Conservation (phyloP, 2,113 vertebrate species). For the Ageneiosus marmoratus region DNA sequence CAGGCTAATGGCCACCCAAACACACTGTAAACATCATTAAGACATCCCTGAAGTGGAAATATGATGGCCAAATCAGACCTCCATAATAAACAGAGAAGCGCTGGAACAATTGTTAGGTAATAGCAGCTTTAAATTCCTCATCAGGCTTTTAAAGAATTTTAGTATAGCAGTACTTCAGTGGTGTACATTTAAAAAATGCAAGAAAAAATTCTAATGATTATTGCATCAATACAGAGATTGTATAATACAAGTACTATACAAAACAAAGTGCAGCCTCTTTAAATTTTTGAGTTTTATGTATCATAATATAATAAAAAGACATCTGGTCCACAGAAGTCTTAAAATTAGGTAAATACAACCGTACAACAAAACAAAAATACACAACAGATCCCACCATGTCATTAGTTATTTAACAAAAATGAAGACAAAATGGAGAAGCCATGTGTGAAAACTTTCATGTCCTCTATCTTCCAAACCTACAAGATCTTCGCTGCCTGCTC, state of each 20-base stretch:
- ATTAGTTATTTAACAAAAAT: no score
- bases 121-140: neutral
- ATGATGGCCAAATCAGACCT: neutral
- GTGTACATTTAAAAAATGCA: neutral
- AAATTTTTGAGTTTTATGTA: no score
- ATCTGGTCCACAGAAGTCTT: no score
- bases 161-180: neutral
- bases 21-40: slow-evolving; percentile 12
- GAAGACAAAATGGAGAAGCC: no score
- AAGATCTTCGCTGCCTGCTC: no score
- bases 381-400: no score
- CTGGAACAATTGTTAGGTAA: neutral
- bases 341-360: no score
- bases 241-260: neutral
- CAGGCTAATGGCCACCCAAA: neutral
- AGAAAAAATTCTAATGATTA: neutral
- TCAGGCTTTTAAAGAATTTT: neutral
- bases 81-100: neutral
- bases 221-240: neutral
- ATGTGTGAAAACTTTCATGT: no score
- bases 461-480: no score
- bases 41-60: neutral
- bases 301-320: no score
- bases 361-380: no score
- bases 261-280: no score